These are phyloP conservation scores for Microctenopoma steveboyesi DNA, from an alignment of 2,797 vertebrate genomes.

Conservation along the genomic window DNA sequence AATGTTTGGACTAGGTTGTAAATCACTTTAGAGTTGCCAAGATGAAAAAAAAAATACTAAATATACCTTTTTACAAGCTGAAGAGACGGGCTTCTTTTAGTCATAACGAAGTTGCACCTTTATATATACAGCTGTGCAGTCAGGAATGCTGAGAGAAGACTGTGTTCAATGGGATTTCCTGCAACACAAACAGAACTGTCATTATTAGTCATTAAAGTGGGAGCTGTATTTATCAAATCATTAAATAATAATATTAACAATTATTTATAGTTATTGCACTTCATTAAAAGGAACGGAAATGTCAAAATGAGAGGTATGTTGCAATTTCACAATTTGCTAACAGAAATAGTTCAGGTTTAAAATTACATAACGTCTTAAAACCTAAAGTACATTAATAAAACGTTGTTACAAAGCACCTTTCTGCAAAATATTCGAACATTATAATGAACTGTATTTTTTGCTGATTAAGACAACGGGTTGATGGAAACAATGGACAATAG, in stretches of 20 bases:
- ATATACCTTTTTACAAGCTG: slow-evolving; percentile 75
- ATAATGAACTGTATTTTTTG: not conserved
- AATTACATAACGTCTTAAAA: not conserved
- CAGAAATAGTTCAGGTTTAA: not conserved
- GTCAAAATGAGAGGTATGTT: not conserved
- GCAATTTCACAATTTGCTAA: not conserved
- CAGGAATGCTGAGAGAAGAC: slow-evolving; percentile 13
- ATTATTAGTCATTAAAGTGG: not conserved
- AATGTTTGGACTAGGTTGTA: too few relatives aligned
- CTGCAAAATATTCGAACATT: not conserved
- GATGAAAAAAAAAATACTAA: not conserved
- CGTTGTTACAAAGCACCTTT: not conserved
- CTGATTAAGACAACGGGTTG: slow-evolving; percentile 5
- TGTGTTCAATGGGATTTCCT: not conserved
- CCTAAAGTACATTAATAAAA: not conserved
- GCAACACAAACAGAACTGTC: slow-evolving; percentile 13
- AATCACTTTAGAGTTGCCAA: too few relatives aligned
- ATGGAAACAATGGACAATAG: slow-evolving; percentile 61
- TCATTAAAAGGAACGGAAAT: not conserved
- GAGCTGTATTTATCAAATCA: not conserved
- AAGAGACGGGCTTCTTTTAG: slow-evolving; percentile 65
- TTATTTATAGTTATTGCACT: not conserved
- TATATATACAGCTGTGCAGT: slow-evolving; percentile 45
- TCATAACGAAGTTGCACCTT: slow-evolving; percentile 70
- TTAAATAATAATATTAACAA: not conserved